Evolutionary conservation across 1,140 invertebrate genomes (phyloP).

Genomic region (Parasteatoda tepidariorum): DNA sequence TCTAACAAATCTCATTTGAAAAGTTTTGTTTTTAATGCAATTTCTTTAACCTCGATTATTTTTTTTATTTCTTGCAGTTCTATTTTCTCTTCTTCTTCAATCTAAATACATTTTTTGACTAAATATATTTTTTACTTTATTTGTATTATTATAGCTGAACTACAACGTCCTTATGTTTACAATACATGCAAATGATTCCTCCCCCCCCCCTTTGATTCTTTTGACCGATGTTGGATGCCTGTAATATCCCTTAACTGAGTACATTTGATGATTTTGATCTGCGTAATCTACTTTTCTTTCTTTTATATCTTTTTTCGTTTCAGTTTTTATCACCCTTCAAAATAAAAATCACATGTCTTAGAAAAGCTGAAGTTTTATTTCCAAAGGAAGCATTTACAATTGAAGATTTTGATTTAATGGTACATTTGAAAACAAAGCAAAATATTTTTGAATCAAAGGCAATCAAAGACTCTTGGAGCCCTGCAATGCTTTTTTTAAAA

Average conservation of each 20-base stretch:
- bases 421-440: conserved; percentile 34
- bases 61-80: conserved; percentile 31
- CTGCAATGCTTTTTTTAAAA: background rate
- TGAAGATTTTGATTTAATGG: conserved; percentile 52
- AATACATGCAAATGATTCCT: background rate
- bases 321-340: background rate
- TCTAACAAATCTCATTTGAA: conserved; percentile 54
- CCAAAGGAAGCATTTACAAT: conserved; percentile 10
- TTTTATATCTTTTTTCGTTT: background rate
- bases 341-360: background rate
- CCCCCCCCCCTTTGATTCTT: background rate
- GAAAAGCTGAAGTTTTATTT: background rate
- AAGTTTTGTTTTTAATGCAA: conserved; percentile 57
- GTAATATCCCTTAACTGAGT: background rate
- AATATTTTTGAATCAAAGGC: background rate
- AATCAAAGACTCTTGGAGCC: conserved; percentile 47
- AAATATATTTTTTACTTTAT: conserved; percentile 28
- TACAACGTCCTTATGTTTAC: conserved; percentile 12
- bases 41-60: background rate
- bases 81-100: conserved; percentile 4
- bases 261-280: conserved; percentile 18
- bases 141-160: background rate
- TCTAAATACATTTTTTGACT: conserved; percentile 5
- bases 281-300: conserved; percentile 24
- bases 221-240: background rate